Evolutionary conservation across 2,888 invertebrate genomes (phyloP), one percentile per base, ranked within the genome.

Genomic region (Pollenia amentaria): DNA sequence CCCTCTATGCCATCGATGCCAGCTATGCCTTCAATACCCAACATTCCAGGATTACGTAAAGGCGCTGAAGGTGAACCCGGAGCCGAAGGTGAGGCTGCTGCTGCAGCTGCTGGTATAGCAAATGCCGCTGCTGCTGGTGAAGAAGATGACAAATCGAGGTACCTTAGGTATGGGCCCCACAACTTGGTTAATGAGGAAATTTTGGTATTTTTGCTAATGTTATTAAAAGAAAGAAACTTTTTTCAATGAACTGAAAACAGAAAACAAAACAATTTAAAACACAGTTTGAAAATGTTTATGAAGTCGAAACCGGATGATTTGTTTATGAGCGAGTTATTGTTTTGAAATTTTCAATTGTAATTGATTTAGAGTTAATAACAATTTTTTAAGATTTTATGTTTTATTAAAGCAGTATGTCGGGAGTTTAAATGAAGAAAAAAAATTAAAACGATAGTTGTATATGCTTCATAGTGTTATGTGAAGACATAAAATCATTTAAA

Each of bases 91-190:
- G 93, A 94, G 16, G 93, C 93, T 14, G 94, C 95, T 80, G 93
- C 93, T 78, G 94, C 88, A 80, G 90, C 89, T 73, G 89, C 89
- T 65, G 90, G 88, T 77, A 84, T 67, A 53, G 89, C 89, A 72
- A 89, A 89, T 85, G 90, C 89, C 65, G 90, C 89, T 88, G 91
- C 90, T 87, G 91, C 90, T 93, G 89, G 88, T 89, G 97, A 97
- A 91, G 97, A 97, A 94, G 97, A 97, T 93, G 97, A 97, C 94
- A 97, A 97, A 94, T 97, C 97, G 94, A 97, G 97, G 97, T 97
- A 95, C 94, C 95, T 94, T 95, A 95, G 95, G 95, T 95, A 95
- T 94, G 95, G 95, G 95, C 95, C 94, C 90, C 89, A 91, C 93
- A 93, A 91, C 87, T 87, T 87, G 76, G 76, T 92, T 94, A 93